phyloP scores from a whole-genome alignment of 2,888 invertebrate genomes.

The Zygaena filipendulae region DNA sequence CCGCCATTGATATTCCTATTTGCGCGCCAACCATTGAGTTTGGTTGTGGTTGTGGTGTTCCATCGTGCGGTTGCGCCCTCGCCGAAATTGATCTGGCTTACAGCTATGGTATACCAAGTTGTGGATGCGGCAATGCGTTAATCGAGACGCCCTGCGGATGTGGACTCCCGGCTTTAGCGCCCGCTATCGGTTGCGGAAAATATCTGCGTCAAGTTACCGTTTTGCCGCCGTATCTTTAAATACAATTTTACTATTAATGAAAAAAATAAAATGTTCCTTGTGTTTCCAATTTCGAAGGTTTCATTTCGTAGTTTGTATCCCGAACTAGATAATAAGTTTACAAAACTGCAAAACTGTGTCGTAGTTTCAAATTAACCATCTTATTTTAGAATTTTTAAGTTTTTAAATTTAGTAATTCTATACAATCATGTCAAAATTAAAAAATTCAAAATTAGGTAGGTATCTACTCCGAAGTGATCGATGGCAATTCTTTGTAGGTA shows the following conservation, averaged over 20 bases:
- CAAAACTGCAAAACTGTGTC: no score
- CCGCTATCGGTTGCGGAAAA: constrained; percentile 22
- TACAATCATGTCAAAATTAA: no score
- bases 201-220: constrained; percentile 37
- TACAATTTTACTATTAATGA: constrained; percentile 2
- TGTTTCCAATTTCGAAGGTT: no score
- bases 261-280: neutral
- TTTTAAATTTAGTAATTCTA: no score
- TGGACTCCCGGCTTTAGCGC: constrained; percentile 20
- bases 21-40: constrained; percentile 3
- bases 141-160: constrained; percentile 4
- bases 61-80: constrained; percentile 5
- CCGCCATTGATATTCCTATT: constrained; percentile 1
- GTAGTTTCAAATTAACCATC: no score
- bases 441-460: no score
- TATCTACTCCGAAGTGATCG: no score
- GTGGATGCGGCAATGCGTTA: neutral
- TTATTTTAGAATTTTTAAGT: no score
- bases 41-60: constrained; percentile 13
- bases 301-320: no score
- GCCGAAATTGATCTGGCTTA: neutral
- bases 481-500: no score
- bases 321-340: no score
- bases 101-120: neutral
- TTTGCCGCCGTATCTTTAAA: constrained; percentile 39